phyloP scores from a whole-genome alignment of 64 coral and sea anemone genomes.

The Porites australiensis region DNA sequence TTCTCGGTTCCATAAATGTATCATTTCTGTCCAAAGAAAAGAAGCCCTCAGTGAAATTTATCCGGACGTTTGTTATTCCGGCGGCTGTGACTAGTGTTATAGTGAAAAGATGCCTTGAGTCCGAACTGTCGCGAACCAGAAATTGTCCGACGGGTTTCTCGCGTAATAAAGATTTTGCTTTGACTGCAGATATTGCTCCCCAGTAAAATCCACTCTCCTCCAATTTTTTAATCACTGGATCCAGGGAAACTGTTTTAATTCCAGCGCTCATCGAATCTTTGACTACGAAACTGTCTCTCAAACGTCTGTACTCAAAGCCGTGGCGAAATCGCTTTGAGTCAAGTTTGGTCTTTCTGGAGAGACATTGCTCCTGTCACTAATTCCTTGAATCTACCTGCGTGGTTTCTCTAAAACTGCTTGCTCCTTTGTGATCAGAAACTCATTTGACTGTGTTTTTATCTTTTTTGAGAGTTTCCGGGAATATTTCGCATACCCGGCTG shows the following conservation, averaged over 20 bases:
- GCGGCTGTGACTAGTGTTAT: conserved; percentile 44
- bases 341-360: background rate
- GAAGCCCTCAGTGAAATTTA: conserved; percentile 40
- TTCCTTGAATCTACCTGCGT: background rate
- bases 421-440: no score
- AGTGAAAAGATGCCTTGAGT: conserved; percentile 66
- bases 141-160: conserved; percentile 68
- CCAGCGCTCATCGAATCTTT: background rate
- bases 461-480: background rate
- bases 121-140: conserved; percentile 72
- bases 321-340: background rate
- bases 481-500: background rate
- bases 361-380: background rate
- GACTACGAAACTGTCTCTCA: background rate
- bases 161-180: conserved; percentile 71
- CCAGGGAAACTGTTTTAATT: background rate
- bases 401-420: background rate
- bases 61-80: conserved; percentile 70
- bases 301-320: no score
- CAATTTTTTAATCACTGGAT: conserved; percentile 21
- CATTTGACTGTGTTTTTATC: background rate
- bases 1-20: background rate
- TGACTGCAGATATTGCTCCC: conserved; percentile 51
- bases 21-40: conserved; percentile 60
- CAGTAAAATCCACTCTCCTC: conserved; percentile 78